phyloP scores from a whole-genome alignment of 1,140 invertebrate genomes.

The Euwallacea similis region DNA sequence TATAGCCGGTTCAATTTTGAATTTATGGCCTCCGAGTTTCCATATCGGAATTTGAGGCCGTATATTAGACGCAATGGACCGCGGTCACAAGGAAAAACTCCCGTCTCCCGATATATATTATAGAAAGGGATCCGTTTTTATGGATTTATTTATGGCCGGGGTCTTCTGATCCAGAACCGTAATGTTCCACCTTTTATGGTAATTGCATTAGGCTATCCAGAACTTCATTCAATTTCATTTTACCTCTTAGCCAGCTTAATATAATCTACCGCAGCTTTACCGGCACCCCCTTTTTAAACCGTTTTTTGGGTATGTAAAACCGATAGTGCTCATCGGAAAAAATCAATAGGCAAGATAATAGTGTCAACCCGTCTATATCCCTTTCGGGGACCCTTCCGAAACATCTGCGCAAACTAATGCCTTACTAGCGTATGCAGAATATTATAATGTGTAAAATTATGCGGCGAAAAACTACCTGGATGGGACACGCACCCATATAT shows the following conservation, averaged over 20 bases:
- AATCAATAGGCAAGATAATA: conserved; percentile 39
- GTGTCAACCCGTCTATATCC: conserved; percentile 37
- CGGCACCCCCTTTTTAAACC: conserved; percentile 26
- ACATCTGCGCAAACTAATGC: conserved; percentile 40
- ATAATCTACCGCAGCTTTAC: conserved; percentile 16
- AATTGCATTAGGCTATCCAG: conserved; percentile 18
- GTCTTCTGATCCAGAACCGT: conserved; percentile 27
- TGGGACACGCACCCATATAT: conserved; percentile 32
- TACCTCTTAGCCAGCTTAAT: background rate
- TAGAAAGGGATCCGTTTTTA: conserved; percentile 39
- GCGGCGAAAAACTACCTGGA: conserved; percentile 45
- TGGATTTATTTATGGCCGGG: conserved; percentile 39
- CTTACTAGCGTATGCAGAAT: conserved; percentile 45
- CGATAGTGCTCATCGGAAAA: conserved; percentile 29
- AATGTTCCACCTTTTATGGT: conserved; percentile 35
- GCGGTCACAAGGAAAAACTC: conserved; percentile 43
- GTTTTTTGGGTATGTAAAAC: conserved; percentile 36
- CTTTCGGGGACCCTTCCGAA: conserved; percentile 25
- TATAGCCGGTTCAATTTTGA: conserved; percentile 48
- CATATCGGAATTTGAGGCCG: conserved; percentile 44
- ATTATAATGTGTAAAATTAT: conserved; percentile 46
- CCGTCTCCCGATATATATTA: conserved; percentile 35
- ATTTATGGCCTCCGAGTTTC: conserved; percentile 47
- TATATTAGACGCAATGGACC: conserved; percentile 48
- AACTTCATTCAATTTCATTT: conserved; percentile 9